These are phyloP conservation scores for Carterocephalus palaemon DNA, from an alignment of 2,888 invertebrate species.

Conservation along the genomic window DNA sequence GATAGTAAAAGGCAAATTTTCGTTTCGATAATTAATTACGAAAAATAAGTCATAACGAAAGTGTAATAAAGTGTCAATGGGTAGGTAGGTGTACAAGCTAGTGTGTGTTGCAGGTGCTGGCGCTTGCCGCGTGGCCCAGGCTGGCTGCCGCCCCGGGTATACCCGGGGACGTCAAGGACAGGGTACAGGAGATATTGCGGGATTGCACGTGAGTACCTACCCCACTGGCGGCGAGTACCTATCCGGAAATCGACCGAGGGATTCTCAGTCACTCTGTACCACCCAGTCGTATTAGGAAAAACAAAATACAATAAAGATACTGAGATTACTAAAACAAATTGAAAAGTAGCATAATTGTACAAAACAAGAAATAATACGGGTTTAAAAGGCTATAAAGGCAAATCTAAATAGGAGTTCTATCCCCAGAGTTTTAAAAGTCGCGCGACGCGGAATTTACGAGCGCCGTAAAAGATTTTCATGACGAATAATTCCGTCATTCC, in stretches of 20 bases:
- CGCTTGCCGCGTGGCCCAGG: constrained; percentile 85
- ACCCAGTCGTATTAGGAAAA: too few species aligned
- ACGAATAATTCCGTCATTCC: constrained; percentile 7
- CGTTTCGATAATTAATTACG: too few species aligned
- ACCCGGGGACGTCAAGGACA: constrained; percentile 89
- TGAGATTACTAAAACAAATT: constrained; percentile 7
- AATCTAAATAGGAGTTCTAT: constrained; percentile 18
- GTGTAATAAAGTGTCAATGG: too few species aligned
- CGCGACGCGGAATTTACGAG: constrained; percentile 12
- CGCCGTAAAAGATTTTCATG: constrained; percentile 9
- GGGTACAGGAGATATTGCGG: constrained; percentile 81
- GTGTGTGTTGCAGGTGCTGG: constrained; percentile 56
- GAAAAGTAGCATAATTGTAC: neutral
- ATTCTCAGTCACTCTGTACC: too few species aligned
- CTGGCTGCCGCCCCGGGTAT: constrained; percentile 72
- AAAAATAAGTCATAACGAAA: too few species aligned
- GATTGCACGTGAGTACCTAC: constrained; percentile 77
- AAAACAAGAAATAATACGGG: neutral
- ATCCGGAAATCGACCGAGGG: too few species aligned
- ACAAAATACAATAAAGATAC: too few species aligned
- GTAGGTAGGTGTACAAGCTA: too few species aligned
- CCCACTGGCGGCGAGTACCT: too few species aligned
- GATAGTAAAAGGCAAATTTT: too few species aligned
- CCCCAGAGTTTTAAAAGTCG: constrained; percentile 14
- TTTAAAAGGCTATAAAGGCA: constrained; percentile 9